Evolutionary conservation across 2,113 vertebrate species (phyloP), one percentile per base, ranked within the genome.

Genomic region (Epinephelus fuscoguttatus): DNA sequence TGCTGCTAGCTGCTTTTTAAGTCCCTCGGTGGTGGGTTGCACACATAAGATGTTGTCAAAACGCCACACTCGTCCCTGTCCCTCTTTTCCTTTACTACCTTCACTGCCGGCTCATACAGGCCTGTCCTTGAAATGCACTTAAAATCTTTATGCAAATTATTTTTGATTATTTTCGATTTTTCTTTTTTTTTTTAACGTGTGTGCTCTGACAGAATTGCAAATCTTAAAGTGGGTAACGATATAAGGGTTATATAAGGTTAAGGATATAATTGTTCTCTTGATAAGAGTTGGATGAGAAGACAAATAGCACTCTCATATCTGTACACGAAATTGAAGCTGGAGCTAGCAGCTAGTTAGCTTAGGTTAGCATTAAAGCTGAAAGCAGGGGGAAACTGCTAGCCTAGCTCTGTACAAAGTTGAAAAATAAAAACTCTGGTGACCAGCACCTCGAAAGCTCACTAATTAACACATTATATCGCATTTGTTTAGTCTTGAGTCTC

Each of bases 301-400:
- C 4, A 18, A 21, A 37, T 37, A 37, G 33, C 33, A 37, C 6
- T 37, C 6, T 37, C 33, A 8, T 37, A 37, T 37, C 33, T 37
- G 33, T 37, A 37, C 33, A 37, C 6, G 7, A 37, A 7, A 27
- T 17, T 52, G 7, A 67, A 69, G 15, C 66, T 50, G 21, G 17
- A 73, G 25, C 42, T 25, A 10, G 25, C 37, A 56, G 27, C 53
- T 37, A 60, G 60, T 69, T 40, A 69, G 25, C 64, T 78, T 47
- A 70, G 4, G n/a, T 55, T 53, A 63, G 47, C 47, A 30, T 27
- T 25, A 15, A 15, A 67, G 30, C 52, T 30, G 33, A 37, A 37
- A 37, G 33, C 33, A 37, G 33, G 33, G 6, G 33, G 33, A 37
- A 37, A 7, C 33, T 15, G 62, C 13, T 33, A n/a, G 42, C 19